A percentile compares a stretch with the other conserved stretches of the same genome.
Evolutionary conservation across 1,140 invertebrate species (phyloP).

Genomic region (Physella acuta): DNA sequence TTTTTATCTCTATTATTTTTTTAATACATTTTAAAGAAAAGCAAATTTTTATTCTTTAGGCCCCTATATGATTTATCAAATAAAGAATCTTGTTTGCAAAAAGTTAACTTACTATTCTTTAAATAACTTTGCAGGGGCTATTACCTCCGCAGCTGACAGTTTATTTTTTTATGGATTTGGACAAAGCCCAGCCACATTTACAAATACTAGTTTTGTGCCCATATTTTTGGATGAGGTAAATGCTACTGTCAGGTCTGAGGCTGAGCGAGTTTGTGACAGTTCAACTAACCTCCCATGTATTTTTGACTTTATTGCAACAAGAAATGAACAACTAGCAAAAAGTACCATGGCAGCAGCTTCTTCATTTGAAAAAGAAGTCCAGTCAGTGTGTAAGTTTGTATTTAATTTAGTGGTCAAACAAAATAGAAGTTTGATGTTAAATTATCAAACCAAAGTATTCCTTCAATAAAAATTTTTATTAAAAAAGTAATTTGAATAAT

Average conservation of each 20-base stretch:
- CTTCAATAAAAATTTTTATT: background rate
- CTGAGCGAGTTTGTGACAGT: constrained; percentile 21
- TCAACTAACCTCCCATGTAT: constrained; percentile 11
- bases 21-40: too few relatives aligned
- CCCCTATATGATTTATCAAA: too few relatives aligned
- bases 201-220: constrained; percentile 26
- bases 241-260: constrained; percentile 4
- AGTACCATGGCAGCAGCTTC: constrained; percentile 3
- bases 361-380: background rate
- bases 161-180: constrained; percentile 23
- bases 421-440: background rate
- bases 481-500: too few relatives aligned
- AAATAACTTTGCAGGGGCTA: constrained; percentile 32
- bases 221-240: constrained; percentile 29
- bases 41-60: too few relatives aligned
- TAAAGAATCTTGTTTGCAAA: too few relatives aligned
- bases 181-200: background rate
- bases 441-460: background rate
- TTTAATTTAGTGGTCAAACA: background rate
- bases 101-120: too few relatives aligned
- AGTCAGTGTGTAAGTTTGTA: constrained; percentile 8
- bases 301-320: constrained; percentile 30
- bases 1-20: background rate
- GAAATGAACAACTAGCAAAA: constrained; percentile 1
- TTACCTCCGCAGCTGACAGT: background rate